These are phyloP conservation scores for Drosophila sechellia DNA, from an alignment of 1,140 invertebrate species.

Conservation along the genomic window DNA sequence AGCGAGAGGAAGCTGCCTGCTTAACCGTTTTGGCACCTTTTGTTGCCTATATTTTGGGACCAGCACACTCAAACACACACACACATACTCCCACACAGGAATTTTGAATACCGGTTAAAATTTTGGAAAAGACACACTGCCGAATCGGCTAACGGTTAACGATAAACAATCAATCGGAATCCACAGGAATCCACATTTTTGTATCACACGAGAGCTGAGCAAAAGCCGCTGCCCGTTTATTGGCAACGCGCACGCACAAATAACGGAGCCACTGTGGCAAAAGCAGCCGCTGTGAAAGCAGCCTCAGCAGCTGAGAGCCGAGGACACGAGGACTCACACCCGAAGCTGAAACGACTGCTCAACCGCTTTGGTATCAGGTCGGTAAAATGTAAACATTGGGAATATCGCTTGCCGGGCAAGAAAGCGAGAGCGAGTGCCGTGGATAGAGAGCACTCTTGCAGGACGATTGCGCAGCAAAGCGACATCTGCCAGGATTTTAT, in stretches of 20 bases:
- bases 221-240: conserved; percentile 73
- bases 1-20: conserved; percentile 27
- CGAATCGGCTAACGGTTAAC: conserved; percentile 12
- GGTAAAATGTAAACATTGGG: conserved; percentile 55
- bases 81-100: conserved; percentile 3
- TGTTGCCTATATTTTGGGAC: conserved; percentile 57
- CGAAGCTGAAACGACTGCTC: conserved; percentile 3
- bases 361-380: conserved; percentile 13
- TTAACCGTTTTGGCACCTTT: conserved; percentile 29
- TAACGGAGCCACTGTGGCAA: conserved; percentile 53
- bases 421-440: background rate
- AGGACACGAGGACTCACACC: background rate
- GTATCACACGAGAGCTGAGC: conserved; percentile 69
- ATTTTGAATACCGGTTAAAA: conserved; percentile 16
- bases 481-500: background rate
- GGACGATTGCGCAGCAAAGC: conserved; percentile 11
- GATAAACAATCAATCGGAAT: conserved; percentile 14
- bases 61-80: conserved; percentile 7
- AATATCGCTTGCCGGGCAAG: conserved; percentile 27
- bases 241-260: conserved; percentile 79
- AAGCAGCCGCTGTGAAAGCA: conserved; percentile 26
- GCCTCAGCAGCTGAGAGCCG: conserved; percentile 37
- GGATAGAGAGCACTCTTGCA: background rate
- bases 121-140: conserved; percentile 10
- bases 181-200: conserved; percentile 37